These are phyloP conservation scores for Oncorhynchus tshawytscha DNA, from an alignment of 2,113 vertebrate genomes.

Conservation along the genomic window DNA sequence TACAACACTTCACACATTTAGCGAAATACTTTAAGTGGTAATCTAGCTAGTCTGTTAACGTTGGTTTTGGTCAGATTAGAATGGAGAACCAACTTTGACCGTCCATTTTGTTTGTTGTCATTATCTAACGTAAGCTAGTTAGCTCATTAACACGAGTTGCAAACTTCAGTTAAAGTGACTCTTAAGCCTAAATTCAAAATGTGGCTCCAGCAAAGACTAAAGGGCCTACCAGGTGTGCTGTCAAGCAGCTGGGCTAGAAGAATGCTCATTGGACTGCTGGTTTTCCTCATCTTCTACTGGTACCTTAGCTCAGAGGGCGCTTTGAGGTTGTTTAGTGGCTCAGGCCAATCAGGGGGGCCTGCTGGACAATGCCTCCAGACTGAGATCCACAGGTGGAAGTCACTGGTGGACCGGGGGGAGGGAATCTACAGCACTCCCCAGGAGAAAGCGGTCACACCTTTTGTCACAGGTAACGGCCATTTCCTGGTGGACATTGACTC, in stretches of 20 bases:
- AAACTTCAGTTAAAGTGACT: neutral
- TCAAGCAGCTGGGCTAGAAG: conserved; percentile 93
- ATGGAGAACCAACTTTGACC: neutral
- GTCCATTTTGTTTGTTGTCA: neutral
- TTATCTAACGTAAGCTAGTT: too few relatives aligned
- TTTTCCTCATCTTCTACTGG: conserved; percentile 87
- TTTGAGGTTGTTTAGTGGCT: conserved; percentile 66
- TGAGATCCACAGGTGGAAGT: conserved; percentile 80
- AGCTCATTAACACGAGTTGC: too few relatives aligned
- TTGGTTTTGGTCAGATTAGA: neutral
- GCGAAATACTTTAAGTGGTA: neutral
- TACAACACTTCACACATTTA: too few relatives aligned
- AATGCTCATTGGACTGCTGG: conserved; percentile 77
- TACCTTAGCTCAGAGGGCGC: conserved; percentile 76
- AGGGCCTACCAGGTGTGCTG: conserved; percentile 89
- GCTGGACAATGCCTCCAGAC: conserved; percentile 79
- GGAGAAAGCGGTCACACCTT: conserved; percentile 67
- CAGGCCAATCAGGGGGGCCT: conserved; percentile 67
- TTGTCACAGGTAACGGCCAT: conserved; percentile 86
- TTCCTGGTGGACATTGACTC: conserved; percentile 80
- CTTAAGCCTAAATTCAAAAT: conserved; percentile 21
- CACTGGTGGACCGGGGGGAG: conserved; percentile 65
- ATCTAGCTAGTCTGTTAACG: neutral
- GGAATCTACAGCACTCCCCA: conserved; percentile 65
- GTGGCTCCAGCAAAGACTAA: conserved; percentile 94